Evolutionary conservation across 1,140 invertebrate species (phyloP).

Genomic region (Belonocnema kinseyi): DNA sequence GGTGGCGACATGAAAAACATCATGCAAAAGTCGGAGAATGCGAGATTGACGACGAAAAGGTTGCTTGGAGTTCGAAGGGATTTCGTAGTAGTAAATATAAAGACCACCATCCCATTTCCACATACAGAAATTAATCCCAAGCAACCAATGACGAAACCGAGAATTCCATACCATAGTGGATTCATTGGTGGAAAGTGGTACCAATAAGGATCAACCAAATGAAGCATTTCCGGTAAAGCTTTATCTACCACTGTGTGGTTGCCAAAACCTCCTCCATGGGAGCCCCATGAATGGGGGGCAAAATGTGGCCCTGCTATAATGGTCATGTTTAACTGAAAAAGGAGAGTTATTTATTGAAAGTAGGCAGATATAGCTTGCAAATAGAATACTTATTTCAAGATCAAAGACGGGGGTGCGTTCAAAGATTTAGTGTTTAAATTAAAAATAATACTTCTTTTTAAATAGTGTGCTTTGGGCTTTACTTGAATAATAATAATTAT

Average conservation of each 20-base stretch:
- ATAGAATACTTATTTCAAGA: conserved; percentile 4
- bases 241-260: conserved; percentile 86
- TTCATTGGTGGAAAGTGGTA: conserved; percentile 86
- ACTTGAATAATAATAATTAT: too few species aligned
- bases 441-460: too few species aligned
- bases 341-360: conserved; percentile 6
- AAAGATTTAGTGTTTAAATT: too few species aligned
- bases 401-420: too few species aligned
- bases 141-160: conserved; percentile 85
- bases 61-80: conserved; percentile 89
- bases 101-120: conserved; percentile 91
- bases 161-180: conserved; percentile 86
- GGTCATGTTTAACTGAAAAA: conserved; percentile 63
- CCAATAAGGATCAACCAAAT: conserved; percentile 84
- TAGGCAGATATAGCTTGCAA: neutral
- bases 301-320: conserved; percentile 69
- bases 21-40: conserved; percentile 92
- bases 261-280: conserved; percentile 63
- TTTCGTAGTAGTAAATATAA: conserved; percentile 88
- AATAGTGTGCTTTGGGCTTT: too few species aligned
- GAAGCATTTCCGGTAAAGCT: conserved; percentile 83
- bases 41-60: conserved; percentile 89
- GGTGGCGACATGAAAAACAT: conserved; percentile 89
- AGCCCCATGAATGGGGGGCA: conserved; percentile 61
- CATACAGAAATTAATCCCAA: conserved; percentile 83